Percentiles rank a stretch among this genome's conserved stretches.
Evolutionary conservation across 2,113 vertebrate genomes (phyloP).

Genomic region (Haplochromis vanheusdeni): DNA sequence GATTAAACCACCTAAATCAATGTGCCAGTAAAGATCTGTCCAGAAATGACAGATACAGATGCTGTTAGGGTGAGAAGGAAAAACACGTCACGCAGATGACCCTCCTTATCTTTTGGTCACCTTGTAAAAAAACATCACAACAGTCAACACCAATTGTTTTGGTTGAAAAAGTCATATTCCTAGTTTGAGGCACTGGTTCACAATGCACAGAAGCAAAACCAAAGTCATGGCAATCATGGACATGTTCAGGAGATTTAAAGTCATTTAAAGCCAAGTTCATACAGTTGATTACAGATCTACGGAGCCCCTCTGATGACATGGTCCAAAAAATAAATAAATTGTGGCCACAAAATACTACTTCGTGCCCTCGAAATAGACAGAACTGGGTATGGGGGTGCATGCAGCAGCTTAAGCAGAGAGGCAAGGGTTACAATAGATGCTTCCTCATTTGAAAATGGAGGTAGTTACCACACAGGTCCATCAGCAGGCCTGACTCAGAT

Average conservation of each 20-base stretch:
- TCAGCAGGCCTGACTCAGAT: not conserved
- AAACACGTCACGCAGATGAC: not conserved
- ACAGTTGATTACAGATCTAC: not conserved
- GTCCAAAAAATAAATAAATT: too few species aligned
- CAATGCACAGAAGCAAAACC: not conserved
- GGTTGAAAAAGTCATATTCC: not conserved
- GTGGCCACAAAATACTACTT: too few species aligned
- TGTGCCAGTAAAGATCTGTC: not conserved
- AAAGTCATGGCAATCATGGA: not conserved
- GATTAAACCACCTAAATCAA: not conserved
- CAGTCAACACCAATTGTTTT: not conserved
- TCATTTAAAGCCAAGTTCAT: not conserved
- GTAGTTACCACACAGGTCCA: not conserved
- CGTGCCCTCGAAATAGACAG: not conserved
- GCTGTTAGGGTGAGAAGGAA: not conserved
- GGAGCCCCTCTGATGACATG: too few species aligned
- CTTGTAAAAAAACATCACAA: not conserved
- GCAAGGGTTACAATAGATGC: not conserved
- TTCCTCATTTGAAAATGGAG: not conserved
- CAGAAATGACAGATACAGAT: not conserved
- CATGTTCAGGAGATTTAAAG: not conserved
- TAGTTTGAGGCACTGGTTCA: not conserved
- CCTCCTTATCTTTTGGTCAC: not conserved
- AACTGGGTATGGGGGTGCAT: not conserved
- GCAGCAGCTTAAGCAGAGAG: not conserved